Conservation (phyloP, 2,797 vertebrate species). For the Picus viridis region DNA sequence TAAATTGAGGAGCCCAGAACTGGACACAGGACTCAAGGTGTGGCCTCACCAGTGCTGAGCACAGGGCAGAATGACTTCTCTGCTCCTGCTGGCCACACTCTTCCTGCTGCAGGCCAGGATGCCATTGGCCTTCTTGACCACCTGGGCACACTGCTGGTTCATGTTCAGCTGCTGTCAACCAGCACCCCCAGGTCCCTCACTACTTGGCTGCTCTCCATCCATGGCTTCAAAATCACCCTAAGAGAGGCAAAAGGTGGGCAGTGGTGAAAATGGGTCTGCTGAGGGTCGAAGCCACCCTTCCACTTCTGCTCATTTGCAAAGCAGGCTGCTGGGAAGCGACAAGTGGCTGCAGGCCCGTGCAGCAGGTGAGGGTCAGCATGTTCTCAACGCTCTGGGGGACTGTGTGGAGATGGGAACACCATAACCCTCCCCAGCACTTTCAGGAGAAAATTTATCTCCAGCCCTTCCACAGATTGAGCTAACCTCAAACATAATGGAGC, state of each 20-base stretch:
- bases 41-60: too few species aligned
- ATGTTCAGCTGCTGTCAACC: too few species aligned
- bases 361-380: not conserved
- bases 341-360: not conserved
- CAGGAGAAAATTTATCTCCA: not conserved
- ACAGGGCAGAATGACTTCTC: too few species aligned
- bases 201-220: too few species aligned
- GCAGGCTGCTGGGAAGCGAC: not conserved
- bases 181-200: too few species aligned
- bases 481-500: not conserved
- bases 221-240: not conserved
- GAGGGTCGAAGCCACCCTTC: not conserved
- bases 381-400: fast-evolving
- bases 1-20: too few species aligned
- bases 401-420: not conserved
- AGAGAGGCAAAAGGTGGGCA: not conserved
- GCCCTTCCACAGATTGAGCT: not conserved
- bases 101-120: too few species aligned
- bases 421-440: not conserved
- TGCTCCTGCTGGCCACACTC: too few species aligned
- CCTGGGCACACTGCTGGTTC: too few species aligned
- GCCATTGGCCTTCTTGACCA: too few species aligned
- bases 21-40: too few species aligned
- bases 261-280: not conserved
- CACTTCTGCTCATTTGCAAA: not conserved